Percentiles rank a stretch among this genome's conserved stretches.
These are phyloP conservation scores for Corydoras sp. DNA, from an alignment of 2,113 vertebrate species.

Conservation along the genomic window DNA sequence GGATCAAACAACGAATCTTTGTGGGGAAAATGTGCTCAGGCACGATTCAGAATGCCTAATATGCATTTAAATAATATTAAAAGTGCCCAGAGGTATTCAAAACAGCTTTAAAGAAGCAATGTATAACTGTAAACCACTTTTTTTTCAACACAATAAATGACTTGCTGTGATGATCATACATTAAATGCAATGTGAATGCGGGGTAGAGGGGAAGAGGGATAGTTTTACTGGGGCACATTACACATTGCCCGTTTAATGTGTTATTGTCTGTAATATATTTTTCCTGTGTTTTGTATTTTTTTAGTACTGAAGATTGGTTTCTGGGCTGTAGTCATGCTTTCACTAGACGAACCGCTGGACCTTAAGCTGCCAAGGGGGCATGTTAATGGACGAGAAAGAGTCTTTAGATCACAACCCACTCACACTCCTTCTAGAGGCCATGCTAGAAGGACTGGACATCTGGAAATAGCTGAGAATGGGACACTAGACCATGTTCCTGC, in stretches of 20 bases:
- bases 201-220: too few relatives aligned
- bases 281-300: conserved; percentile 15
- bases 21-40: too few relatives aligned
- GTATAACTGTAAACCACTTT: background rate
- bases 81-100: too few relatives aligned
- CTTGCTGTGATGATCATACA: too few relatives aligned
- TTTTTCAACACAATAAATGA: background rate
- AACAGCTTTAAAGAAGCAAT: background rate
- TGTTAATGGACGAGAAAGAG: conserved; percentile 65
- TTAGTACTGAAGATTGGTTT: conserved; percentile 56
- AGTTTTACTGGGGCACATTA: too few relatives aligned
- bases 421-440: conserved; percentile 51
- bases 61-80: too few relatives aligned
- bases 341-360: conserved; percentile 92
- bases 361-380: conserved; percentile 85
- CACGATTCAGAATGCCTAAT: too few relatives aligned
- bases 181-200: too few relatives aligned
- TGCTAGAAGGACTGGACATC: conserved; percentile 61
- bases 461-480: conserved; percentile 69
- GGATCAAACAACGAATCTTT: too few relatives aligned
- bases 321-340: conserved; percentile 75
- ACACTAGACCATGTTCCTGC: conserved; percentile 67
- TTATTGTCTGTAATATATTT: too few relatives aligned
- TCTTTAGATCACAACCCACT: conserved; percentile 39
- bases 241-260: too few relatives aligned